Evolutionary conservation across 1,140 invertebrate genomes (phyloP), one percentile per base, ranked within the genome.

Genomic region (Brachionus angularis): DNA sequence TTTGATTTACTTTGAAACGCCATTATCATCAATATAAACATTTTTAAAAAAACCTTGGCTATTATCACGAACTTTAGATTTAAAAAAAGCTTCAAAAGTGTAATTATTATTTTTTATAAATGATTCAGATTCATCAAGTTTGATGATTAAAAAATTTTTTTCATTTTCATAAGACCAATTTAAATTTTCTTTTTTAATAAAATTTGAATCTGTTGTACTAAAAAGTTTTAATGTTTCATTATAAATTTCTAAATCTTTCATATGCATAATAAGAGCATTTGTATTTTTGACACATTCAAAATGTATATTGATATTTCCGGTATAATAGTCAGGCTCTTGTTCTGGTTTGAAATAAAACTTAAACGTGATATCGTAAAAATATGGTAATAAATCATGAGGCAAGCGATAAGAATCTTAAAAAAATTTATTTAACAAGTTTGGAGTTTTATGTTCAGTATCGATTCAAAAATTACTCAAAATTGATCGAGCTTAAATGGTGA

Each of bases 1-100:
- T 16, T 36, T 23, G 16, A 36, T 18, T 58, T 18, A 58, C 53
- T 46, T 73, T 31, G 23, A 42, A 25, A 44, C 61, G 81, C 81
- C 78, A 83, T 82, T 81, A 94, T 95, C 79, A 96, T 93, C 39
- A 93, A 96, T 49, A 92, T 90, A n/a, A 89, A 91, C 92, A 82
- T 90, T 93, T 33, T 91, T 85, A 79, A 95, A 96, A 73, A 95
- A 88, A 21, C 93, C 93, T 79, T 90, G 91, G 89, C 96, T 91
- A 80, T 91, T 92, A 78, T 96, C 90, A 80, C 93, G 93, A 16
- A 95, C 85, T 76, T 87, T 86, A 3, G 91, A 91, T 1, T 84
- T 86, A 79, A 93, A 96, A 49, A 86, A 16, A 34, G 39, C 62
- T 3, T 8, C 33, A 50, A 67, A 67, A 46, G 5, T 47, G 27